Conservation (phyloP, 30 jellyfish, hydroid and myxozoan species). For the Hydra vulgaris region DNA sequence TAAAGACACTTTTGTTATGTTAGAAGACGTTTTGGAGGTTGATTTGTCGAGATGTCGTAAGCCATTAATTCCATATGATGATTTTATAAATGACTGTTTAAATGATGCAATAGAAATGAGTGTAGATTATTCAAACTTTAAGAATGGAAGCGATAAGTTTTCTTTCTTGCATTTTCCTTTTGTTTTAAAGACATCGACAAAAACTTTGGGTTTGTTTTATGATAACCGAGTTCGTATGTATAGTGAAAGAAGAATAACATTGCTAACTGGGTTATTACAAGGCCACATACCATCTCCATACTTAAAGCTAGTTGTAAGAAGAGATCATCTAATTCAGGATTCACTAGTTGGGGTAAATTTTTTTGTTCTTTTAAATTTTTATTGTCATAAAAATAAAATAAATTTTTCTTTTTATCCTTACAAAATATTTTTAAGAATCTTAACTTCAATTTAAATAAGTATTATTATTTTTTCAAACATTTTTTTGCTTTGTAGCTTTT, state of each 20-base stretch:
- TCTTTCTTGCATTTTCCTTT: slow-evolving; percentile 61
- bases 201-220: slow-evolving; percentile 67
- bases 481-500: too few relatives aligned
- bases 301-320: slow-evolving; percentile 44
- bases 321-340: slow-evolving; percentile 80
- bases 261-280: slow-evolving; percentile 34
- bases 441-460: too few relatives aligned
- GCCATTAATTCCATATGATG: slow-evolving; percentile 49
- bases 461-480: too few relatives aligned
- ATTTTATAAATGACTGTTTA: slow-evolving; percentile 53
- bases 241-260: slow-evolving; percentile 61
- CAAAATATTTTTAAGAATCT: too few relatives aligned
- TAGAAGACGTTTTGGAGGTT: slow-evolving; percentile 27
- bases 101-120: slow-evolving; percentile 76
- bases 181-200: slow-evolving; percentile 51
- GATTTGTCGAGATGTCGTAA: slow-evolving; percentile 30
- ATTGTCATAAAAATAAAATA: background rate
- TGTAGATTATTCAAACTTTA: slow-evolving; percentile 49
- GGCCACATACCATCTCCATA: slow-evolving; percentile 59
- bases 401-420: background rate
- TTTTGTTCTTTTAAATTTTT: background rate
- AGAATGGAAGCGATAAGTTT: slow-evolving; percentile 54
- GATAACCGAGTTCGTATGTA: slow-evolving; percentile 76
- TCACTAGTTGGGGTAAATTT: slow-evolving; percentile 66
- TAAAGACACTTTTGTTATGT: slow-evolving; percentile 22